phyloP scores from a whole-genome alignment of 2,797 vertebrate genomes.

The Decapterus maruadsi region DNA sequence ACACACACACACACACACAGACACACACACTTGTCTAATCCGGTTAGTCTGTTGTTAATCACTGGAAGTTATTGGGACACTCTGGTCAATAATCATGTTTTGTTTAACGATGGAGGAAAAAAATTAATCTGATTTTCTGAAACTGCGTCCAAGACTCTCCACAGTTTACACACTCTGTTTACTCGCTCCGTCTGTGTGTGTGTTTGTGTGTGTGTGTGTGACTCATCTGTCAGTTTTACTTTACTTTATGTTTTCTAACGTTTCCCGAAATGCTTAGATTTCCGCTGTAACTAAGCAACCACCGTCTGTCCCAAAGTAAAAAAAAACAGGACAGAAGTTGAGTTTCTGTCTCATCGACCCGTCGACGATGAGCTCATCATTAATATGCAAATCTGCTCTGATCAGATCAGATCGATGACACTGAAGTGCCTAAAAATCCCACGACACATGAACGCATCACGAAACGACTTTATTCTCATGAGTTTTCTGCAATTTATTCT shows the following conservation, averaged over 20 bases:
- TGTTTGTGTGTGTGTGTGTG: too few relatives aligned
- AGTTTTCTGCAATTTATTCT: neutral
- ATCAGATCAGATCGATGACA: too few relatives aligned
- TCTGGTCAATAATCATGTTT: neutral
- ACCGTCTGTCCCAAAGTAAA: too few relatives aligned
- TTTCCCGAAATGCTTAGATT: neutral
- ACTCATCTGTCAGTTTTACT: neutral
- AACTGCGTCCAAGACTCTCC: neutral
- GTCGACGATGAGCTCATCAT: too few relatives aligned
- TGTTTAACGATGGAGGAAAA: neutral
- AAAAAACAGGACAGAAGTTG: too few relatives aligned
- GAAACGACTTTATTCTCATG: too few relatives aligned
- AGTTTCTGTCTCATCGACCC: too few relatives aligned
- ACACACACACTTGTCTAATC: conserved; percentile 19
- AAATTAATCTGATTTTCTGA: neutral
- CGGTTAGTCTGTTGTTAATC: neutral
- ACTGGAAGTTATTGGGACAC: neutral
- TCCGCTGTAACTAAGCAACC: neutral
- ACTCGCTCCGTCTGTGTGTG: neutral
- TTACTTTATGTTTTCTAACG: neutral
- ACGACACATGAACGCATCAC: too few relatives aligned
- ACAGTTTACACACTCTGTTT: conserved; percentile 12
- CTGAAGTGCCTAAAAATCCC: too few relatives aligned
- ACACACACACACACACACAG: neutral
- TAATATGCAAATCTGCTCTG: too few relatives aligned